Evolutionary conservation across 2,888 invertebrate species (phyloP), one percentile per base, ranked within the genome.

Genomic region (Pediacus dermestoides): DNA sequence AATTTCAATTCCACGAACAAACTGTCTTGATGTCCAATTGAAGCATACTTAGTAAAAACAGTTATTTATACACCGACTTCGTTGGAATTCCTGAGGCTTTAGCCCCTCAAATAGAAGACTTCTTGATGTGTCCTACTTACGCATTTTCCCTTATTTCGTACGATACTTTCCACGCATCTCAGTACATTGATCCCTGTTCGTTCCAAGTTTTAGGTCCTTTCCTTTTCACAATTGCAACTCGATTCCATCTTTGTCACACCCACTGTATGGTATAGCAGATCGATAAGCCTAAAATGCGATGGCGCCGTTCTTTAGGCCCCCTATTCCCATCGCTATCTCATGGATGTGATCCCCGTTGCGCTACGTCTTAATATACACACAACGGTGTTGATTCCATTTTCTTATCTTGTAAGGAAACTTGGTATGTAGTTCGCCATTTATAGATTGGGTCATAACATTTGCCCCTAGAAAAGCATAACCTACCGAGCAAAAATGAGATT

Each of bases 241-340:
- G 11, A 14, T 28, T 3, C 28, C 28, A 28, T 28, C 28, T 14
- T 28, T 28, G 14, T 28, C 10, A 28, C 28, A 28, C 28, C 14
- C 14, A n/a, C 14, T 23, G n/a, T n/a, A 23, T 23, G 23, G n/a
- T 11, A 3, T 13, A 10, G 14, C 13, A 12, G 41, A 41, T 41
- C 41, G 41, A 41, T 41, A 37, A 28, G 32, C 16, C 41, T 37
- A 26, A 41, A 41, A 41, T 41, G 37, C 41, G 41, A 41, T 37
- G 41, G 37, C 41, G 37, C 41, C 33, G 18, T 34, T 16, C 25
- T 23, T 35, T 13, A 15, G 37, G 27, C 22, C 36, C 9, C 28
- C 28, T 4, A 11, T 28, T 14, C 14, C 28, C 14, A 28, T 3
- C 28, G 13, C 12, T 28, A 11, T 28, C 14, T 28, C n/a, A n/a